These are phyloP conservation scores for Spondyliosoma cantharus DNA, from an alignment of 2,797 vertebrate species.

Conservation along the genomic window DNA sequence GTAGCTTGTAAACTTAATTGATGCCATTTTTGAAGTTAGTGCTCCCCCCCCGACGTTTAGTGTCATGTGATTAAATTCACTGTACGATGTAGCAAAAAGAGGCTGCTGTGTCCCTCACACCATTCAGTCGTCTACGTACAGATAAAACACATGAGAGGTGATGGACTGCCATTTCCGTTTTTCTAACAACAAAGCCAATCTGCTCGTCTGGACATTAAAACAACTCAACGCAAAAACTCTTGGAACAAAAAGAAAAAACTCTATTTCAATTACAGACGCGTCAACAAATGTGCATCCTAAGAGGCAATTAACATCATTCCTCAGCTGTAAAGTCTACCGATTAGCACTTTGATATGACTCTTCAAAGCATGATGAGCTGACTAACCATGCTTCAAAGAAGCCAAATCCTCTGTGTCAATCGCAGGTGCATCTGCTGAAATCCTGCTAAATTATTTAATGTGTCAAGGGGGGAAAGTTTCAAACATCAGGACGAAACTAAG, in stretches of 20 bases:
- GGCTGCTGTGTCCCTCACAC: neutral
- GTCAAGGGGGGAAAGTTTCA: neutral
- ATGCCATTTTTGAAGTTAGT: constrained; percentile 28
- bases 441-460: constrained; percentile 28
- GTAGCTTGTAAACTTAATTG: constrained; percentile 40
- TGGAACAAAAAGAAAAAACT: constrained; percentile 3
- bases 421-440: constrained; percentile 34
- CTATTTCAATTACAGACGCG: constrained; percentile 10
- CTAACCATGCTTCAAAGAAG: constrained; percentile 44
- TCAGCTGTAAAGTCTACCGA: constrained; percentile 14
- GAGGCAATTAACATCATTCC: constrained; percentile 26
- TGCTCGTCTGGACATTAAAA: neutral
- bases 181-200: neutral
- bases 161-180: neutral
- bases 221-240: neutral
- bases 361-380: constrained; percentile 43
- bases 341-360: constrained; percentile 41
- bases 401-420: constrained; percentile 43
- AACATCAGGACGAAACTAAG: neutral
- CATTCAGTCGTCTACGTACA: neutral
- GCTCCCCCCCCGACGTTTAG: constrained; percentile 27
- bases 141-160: neutral
- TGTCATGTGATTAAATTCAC: constrained; percentile 20
- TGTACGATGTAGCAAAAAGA: neutral
- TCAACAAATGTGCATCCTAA: neutral